phyloP scores from a whole-genome alignment of 1,140 invertebrate species.

The Adoxophyes honmai region DNA sequence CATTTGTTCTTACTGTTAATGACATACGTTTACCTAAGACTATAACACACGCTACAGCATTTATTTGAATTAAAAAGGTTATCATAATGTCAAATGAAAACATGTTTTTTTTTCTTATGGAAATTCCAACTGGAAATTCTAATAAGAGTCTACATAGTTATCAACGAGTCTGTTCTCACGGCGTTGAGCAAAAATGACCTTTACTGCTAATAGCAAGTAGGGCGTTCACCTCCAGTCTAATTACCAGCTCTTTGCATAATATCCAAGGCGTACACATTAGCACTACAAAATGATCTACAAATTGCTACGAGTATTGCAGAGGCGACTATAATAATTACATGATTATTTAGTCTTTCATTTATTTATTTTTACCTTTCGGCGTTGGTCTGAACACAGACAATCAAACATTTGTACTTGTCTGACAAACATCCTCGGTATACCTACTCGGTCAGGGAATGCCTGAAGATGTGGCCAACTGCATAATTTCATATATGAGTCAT shows the following conservation, averaged over 20 bases:
- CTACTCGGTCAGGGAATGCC: too few relatives aligned
- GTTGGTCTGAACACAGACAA: too few relatives aligned
- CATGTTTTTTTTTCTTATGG: slow-evolving; percentile 10
- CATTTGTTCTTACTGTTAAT: slow-evolving; percentile 33
- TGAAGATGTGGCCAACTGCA: too few relatives aligned
- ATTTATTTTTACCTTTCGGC: neutral
- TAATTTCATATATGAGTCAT: too few relatives aligned
- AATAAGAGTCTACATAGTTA: neutral
- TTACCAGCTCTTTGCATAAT: slow-evolving; percentile 61
- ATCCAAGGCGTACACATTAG: slow-evolving; percentile 54
- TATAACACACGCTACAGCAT: neutral
- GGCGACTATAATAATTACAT: slow-evolving; percentile 50
- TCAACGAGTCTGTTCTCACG: neutral
- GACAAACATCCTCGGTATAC: too few relatives aligned
- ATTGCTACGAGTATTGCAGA: slow-evolving; percentile 49
- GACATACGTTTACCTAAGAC: slow-evolving; percentile 26
- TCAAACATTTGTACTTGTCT: too few relatives aligned
- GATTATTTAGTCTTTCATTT: slow-evolving; percentile 3
- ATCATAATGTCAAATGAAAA: neutral
- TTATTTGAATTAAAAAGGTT: neutral
- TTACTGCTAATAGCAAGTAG: slow-evolving; percentile 38
- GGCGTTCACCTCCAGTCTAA: slow-evolving; percentile 53
- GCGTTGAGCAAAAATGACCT: neutral
- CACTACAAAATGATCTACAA: slow-evolving; percentile 59
- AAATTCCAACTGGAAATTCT: slow-evolving; percentile 9